phyloP scores from a whole-genome alignment of 2,113 vertebrate genomes.

The Microcebus murinus region DNA sequence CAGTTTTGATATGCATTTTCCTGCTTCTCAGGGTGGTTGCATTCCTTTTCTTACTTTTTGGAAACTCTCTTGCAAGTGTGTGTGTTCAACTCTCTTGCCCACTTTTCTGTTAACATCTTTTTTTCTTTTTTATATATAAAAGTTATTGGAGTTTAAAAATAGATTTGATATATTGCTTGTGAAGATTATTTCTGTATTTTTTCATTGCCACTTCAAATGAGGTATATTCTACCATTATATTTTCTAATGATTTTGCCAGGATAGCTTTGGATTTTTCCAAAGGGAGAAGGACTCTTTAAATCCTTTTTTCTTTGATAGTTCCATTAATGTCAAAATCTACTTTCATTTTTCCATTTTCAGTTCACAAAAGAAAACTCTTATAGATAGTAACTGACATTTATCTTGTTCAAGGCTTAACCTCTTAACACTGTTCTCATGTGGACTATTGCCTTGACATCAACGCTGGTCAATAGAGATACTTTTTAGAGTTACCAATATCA shows the following conservation, averaged over 20 bases:
- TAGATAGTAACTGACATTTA: not conserved
- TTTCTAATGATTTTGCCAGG: not conserved
- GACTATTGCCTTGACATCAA: not conserved
- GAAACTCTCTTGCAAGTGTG: not conserved
- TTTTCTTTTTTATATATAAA: not conserved
- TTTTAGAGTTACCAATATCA: not conserved
- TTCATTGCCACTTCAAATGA: not conserved
- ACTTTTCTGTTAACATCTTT: not conserved
- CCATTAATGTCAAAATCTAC: not conserved
- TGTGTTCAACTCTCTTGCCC: not conserved
- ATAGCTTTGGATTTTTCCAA: not conserved
- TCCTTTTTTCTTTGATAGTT: not conserved
- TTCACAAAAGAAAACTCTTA: not conserved
- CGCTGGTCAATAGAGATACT: not conserved
- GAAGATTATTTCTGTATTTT: conserved; percentile 7
- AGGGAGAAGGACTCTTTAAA: not conserved
- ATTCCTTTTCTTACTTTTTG: not conserved
- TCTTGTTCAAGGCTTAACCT: conserved; percentile 7
- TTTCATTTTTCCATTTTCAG: not conserved
- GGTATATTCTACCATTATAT: not conserved
- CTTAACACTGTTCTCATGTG: not conserved
- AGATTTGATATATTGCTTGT: not conserved
- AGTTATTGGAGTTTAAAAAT: not conserved
- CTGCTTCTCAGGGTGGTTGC: not conserved
- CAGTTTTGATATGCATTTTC: not conserved